Conservation (phyloP, 2,797 vertebrate species). For the Sparidentex hasta region DNA sequence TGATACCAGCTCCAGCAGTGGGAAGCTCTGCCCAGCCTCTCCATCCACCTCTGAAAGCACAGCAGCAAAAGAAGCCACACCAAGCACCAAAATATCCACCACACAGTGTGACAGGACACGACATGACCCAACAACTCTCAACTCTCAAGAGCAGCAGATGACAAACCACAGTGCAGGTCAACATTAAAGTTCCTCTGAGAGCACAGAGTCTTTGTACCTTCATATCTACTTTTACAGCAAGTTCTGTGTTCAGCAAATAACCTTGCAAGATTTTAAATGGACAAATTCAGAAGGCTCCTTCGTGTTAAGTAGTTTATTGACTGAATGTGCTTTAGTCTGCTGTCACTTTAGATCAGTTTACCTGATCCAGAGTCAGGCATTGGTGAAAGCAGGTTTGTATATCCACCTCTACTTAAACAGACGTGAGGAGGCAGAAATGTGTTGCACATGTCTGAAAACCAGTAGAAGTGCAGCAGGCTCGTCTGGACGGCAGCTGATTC, state of each 20-base stretch:
- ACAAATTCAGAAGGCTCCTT: background rate
- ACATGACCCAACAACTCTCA: no score
- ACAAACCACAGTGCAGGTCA: background rate
- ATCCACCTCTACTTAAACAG: slow-evolving; percentile 40
- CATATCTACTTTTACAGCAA: no score
- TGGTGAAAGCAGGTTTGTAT: slow-evolving; percentile 25
- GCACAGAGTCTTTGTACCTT: no score
- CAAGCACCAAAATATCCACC: no score
- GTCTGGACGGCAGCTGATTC: slow-evolving; percentile 14
- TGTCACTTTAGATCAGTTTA: slow-evolving; percentile 7
- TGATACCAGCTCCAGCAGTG: no score
- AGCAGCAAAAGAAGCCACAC: no score
- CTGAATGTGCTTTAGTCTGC: slow-evolving; percentile 9
- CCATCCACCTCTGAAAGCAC: no score
- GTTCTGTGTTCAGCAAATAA: no score
- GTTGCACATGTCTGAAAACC: slow-evolving; percentile 50
- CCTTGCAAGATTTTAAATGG: no score
- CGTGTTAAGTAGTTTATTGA: slow-evolving; percentile 1
- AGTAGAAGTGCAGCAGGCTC: background rate
- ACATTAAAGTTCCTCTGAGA: no score
- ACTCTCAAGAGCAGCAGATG: background rate
- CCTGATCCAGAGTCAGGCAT: slow-evolving; percentile 13
- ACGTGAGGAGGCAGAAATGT: slow-evolving; percentile 40
- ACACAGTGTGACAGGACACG: no score
- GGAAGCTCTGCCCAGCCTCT: no score